Base-by-base conservation (phyloP, 2,888 invertebrate species). In the Sisyra nigra region DNA sequence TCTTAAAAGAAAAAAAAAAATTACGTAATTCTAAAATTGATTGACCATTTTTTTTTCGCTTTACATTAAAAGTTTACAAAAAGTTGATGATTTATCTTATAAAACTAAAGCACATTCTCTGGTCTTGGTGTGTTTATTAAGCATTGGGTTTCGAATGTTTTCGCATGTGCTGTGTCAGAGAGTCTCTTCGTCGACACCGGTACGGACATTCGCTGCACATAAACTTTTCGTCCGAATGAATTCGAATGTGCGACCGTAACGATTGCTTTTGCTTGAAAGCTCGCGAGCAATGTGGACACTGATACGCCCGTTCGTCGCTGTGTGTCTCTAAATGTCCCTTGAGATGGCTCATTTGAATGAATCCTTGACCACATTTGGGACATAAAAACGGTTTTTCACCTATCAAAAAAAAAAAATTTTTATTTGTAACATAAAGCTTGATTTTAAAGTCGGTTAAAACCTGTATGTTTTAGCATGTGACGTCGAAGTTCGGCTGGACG, bases 381-480 rank as follows among this genome's bases (percentile, higher is more conserved):
- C 61, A 61, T 1, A 52, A 40, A 45, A 52, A 60, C 2, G 61
- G 60, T 46, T 58, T 61, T 47, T 60, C 59, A 33, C 60, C 60
- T 58, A n/a, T n/a, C n/a, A 44, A 34, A 41, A 40, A 5, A 9
- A 35, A 35, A 35, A 35, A 9, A 4, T 15, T n/a, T 11, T n/a
- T n/a, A n/a, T 34, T 34, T 34, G 3, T n/a, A 34, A 34, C 7
- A 34, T 4, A 14, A 7, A 24, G 7, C 3, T n/a, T n/a, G n/a
- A n/a, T n/a, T n/a, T n/a, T n/a, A n/a, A n/a, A n/a, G n/a, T n/a
- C n/a, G n/a, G n/a, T n/a, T n/a, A n/a, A n/a, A n/a, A n/a, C 59
- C 59, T 46, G 59, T 59, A 47, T 61, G 61, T 48, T 53, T 55
- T 34, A 57, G 49, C 55, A 60, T 53, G 44, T 61, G 61, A 9